Base-by-base conservation (phyloP, 2,113 vertebrate genomes). In the Leptobrachium leishanense region DNA sequence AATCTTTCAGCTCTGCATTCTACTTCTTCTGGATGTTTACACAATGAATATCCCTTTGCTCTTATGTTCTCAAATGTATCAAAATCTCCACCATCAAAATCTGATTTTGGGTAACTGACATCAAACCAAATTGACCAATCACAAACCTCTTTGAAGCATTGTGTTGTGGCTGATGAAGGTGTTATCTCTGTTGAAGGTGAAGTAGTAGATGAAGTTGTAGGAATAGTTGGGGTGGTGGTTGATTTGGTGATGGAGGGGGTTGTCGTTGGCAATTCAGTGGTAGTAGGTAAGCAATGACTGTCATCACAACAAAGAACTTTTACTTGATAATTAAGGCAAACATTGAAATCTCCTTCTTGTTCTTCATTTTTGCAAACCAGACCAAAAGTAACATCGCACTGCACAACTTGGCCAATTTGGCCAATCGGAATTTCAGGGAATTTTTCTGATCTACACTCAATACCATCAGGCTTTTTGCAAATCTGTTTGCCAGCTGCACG, bases 91-190 rank as follows among this genome's bases (percentile, higher is more conserved):
- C 87, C 90, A 0, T 92, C 46, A 0, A 43, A 59, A 3, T 90
- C 91, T n/a, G 43, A 66, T 0, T 78, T 88, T 2, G 84, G 91
- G 2, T n/a, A 50, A 67, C 84, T 92, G 9, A 85, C 53, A 0
- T 94, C 90, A 74, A 93, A 82, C 92, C 92, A 93, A 0, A 77
- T 3, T 0, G 92, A 88, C 92, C 92, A 93, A 1, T 59, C 0
- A 53, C 92, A 93, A 0, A 84, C 54, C 82, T 93, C 88, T 41
- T 59, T 82, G 76, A 88, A 85, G 1, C 91, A 93, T 9, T 8
- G 15, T n/a, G 39, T 1, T 1, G 12, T 39, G n/a, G 65, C 31
- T 31, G 72, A 4, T 72, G 5, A 73, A 0, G 2, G 65, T 81
- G 54, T 69, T 81, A 55, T 15, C 59, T 15, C 12, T 74, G 57